Evolutionary conservation across 2,888 invertebrate genomes (phyloP), one percentile per base, ranked within the genome.

Genomic region (Mythimna lalbum): DNA sequence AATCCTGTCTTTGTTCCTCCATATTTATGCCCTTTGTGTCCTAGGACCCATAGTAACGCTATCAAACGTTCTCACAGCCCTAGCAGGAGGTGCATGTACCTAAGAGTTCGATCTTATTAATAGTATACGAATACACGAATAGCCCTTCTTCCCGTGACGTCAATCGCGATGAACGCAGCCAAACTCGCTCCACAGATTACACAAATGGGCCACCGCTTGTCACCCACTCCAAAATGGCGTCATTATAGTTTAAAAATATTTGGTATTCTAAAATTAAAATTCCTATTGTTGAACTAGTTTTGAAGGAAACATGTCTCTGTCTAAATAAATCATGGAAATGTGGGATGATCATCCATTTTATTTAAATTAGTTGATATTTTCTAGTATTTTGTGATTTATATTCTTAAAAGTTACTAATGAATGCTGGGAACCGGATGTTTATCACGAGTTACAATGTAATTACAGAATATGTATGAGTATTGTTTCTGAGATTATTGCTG

Each of bases 71-170:
- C 43, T 17, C 17, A 6, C 43, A 17, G 43, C 43, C 43, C 43
- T 43, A 43, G 14, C 43, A 5, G 17, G 43, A 76, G 80, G 75
- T 79, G 76, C 57, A 71, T 49, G 61, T 76, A 80, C 73, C 52
- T 73, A 69, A 61, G 83, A 87, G 87, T 89, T 91, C 87, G 86
- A 88, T 90, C 83, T 88, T 93, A 93, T 92, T 92, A 90, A 91
- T 93, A 94, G 92, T 73, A 72, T 76, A 79, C 83, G 84, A 86
- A 89, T 88, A 90, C 92, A 87, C 88, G 91, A 93, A 93, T 93
- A 94, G 92, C 93, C 93, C 93, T 93, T 90, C 87, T 84, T 87
- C 86, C 83, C 73, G 83, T 92, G 91, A 92, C 93, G 92, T 93
- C 92, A 91, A 88, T 86, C 72, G 79, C 73, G 63, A 76, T 76